phyloP scores from a whole-genome alignment of 2,113 vertebrate species.

The Accipiter cooperii region DNA sequence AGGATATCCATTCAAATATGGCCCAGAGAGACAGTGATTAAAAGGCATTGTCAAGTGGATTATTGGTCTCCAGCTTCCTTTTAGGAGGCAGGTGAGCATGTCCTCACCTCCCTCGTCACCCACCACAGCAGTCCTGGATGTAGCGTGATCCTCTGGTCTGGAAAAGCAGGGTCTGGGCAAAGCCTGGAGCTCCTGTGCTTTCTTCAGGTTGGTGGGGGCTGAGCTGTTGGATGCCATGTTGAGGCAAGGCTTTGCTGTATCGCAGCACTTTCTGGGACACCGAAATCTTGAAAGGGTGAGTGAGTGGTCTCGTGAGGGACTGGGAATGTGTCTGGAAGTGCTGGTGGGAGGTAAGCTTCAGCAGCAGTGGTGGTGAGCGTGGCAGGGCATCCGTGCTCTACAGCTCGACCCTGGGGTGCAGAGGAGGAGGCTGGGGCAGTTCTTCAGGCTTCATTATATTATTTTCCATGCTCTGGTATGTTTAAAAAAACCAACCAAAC shows the following conservation, averaged over 20 bases:
- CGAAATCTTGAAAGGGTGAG: neutral
- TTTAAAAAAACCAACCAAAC: neutral
- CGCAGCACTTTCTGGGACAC: accelerated
- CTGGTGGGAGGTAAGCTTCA: neutral
- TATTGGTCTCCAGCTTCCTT: neutral
- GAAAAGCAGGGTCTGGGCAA: neutral
- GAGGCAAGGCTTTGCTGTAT: neutral
- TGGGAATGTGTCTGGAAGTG: neutral
- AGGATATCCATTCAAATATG: neutral
- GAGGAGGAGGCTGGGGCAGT: neutral
- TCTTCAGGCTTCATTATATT: neutral
- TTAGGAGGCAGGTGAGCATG: neutral
- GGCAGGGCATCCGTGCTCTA: accelerated
- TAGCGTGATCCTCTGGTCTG: accelerated
- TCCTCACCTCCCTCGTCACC: neutral
- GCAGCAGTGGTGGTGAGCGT: neutral
- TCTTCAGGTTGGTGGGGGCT: neutral
- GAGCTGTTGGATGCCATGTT: neutral
- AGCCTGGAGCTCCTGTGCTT: neutral
- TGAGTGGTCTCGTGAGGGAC: neutral
- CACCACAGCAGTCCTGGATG: neutral
- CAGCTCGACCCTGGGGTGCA: neutral
- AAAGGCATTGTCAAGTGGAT: neutral
- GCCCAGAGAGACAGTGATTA: neutral
- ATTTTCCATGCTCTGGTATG: neutral